Evolutionary conservation across 2,888 invertebrate genomes (phyloP).

Genomic region (Eutolmus rufibarbis): DNA sequence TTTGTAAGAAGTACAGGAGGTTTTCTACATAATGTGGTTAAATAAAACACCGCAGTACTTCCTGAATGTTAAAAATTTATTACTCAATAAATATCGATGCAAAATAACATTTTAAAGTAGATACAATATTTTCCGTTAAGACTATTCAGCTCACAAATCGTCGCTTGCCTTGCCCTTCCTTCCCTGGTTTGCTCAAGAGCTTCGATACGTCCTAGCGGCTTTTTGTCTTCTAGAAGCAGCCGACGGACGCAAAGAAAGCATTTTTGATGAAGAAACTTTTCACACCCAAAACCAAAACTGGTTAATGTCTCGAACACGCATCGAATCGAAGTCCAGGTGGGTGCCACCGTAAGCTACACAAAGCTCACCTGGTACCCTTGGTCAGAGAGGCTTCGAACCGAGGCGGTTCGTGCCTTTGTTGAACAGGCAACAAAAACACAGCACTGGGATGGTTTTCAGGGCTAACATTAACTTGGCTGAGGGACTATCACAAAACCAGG

Average conservation of each 20-base stretch:
- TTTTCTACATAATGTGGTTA: background rate
- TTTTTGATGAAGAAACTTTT: background rate
- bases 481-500: background rate
- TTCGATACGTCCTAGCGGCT: background rate
- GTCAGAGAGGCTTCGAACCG: slow-evolving; percentile 13
- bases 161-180: background rate
- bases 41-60: background rate
- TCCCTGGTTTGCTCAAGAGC: background rate
- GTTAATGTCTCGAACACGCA: background rate
- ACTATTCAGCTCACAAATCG: background rate
- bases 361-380: background rate
- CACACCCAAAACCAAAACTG: background rate
- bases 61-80: slow-evolving; percentile 40
- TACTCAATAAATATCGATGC: slow-evolving; percentile 38
- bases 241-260: background rate
- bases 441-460: background rate
- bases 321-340: background rate
- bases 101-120: slow-evolving; percentile 37
- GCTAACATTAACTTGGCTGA: background rate
- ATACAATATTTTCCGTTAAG: slow-evolving; percentile 22
- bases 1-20: background rate
- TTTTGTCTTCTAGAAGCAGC: background rate
- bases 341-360: background rate
- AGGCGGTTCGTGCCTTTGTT: background rate
- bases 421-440: background rate